A percentile compares a stretch with the other conserved stretches of the same genome.
phyloP scores from a whole-genome alignment of 2,113 vertebrate genomes.

The Saccopteryx bilineata region DNA sequence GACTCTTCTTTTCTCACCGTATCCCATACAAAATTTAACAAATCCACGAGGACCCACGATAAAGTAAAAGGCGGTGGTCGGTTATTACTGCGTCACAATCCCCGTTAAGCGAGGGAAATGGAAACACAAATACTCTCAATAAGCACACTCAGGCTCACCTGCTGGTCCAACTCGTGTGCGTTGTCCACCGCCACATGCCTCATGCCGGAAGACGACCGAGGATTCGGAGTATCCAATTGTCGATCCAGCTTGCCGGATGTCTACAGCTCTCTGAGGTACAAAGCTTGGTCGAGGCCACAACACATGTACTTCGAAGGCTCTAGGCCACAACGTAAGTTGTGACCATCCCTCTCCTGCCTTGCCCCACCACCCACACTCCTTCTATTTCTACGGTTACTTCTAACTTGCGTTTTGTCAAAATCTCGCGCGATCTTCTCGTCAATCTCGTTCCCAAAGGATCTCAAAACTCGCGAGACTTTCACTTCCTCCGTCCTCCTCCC shows the following conservation, averaged over 20 bases:
- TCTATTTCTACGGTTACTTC: neutral
- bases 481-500: rapidly evolving
- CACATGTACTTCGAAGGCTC: slow-evolving; percentile 39
- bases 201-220: slow-evolving; percentile 93
- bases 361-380: neutral
- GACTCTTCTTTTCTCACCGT: rapidly evolving
- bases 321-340: slow-evolving; percentile 76
- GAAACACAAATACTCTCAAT: rapidly evolving
- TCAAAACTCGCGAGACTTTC: slow-evolving; percentile 68
- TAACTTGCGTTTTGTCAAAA: neutral
- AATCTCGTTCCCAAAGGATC: rapidly evolving
- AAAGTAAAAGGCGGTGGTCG: neutral
- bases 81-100: neutral
- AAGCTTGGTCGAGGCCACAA: slow-evolving; percentile 51
- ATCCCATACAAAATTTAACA: rapidly evolving
- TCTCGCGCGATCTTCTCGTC: neutral
- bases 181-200: slow-evolving; percentile 96
- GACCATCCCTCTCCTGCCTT: neutral
- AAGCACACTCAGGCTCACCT: slow-evolving; percentile 87
- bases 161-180: slow-evolving; percentile 95
- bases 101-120: rapidly evolving
- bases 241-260: no score
- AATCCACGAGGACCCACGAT: neutral
- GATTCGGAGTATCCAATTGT: neutral
- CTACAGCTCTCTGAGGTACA: neutral